Conservation (phyloP, 2,797 vertebrate species). For the Microctenopoma stevenorrisi region DNA sequence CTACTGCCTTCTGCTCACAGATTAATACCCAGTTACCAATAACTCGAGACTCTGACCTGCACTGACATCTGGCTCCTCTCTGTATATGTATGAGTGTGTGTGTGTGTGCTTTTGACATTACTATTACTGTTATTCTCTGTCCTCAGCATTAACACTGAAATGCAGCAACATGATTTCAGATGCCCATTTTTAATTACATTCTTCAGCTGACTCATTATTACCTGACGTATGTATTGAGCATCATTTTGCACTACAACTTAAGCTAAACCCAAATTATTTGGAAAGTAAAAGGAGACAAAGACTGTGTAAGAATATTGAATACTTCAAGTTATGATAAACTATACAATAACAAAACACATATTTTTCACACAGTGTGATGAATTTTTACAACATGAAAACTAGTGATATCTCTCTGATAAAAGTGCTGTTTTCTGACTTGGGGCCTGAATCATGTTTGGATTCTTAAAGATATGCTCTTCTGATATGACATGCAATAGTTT, state of each 20-base stretch:
- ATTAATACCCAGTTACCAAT: constrained; percentile 1
- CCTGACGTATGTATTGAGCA: neutral
- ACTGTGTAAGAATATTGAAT: too few species aligned
- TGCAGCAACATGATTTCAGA: neutral
- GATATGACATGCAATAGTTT: too few species aligned
- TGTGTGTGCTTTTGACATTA: constrained; percentile 3
- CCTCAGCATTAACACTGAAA: neutral
- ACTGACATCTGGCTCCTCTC: constrained; percentile 60
- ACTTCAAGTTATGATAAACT: too few species aligned
- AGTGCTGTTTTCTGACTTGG: too few species aligned
- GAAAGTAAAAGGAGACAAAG: too few species aligned
- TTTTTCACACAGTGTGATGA: too few species aligned
- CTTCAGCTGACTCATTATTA: constrained; percentile 5
- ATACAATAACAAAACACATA: too few species aligned
- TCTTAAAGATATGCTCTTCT: neutral
- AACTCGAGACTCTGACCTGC: constrained; percentile 4
- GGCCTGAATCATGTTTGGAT: neutral
- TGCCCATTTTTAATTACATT: constrained; percentile 11
- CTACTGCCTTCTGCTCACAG: neutral
- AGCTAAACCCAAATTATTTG: too few species aligned
- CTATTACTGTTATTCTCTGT: neutral
- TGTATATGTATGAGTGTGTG: constrained; percentile 1
- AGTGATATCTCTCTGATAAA: neutral
- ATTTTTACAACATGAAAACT: neutral
- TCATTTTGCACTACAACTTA: neutral